Evolutionary conservation across 2,797 vertebrate genomes (phyloP).

Genomic region (Microhierax caerulescens): DNA sequence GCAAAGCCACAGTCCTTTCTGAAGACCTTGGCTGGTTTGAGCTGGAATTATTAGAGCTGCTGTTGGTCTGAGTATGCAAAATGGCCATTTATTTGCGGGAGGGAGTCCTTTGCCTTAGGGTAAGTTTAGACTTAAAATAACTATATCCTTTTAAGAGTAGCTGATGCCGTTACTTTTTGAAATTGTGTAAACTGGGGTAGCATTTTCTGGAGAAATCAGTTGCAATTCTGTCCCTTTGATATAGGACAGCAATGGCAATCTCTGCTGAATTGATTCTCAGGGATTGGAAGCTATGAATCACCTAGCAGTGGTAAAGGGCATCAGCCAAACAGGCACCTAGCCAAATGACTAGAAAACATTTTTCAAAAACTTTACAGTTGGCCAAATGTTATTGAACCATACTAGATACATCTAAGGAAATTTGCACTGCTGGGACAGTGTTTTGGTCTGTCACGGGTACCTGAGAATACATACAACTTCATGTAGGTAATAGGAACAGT

Average conservation of each 20-base stretch:
- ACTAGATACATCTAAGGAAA: neutral
- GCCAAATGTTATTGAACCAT: neutral
- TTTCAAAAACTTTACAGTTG: neutral
- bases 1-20: neutral
- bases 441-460: neutral
- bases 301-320: neutral
- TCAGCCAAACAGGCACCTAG: neutral
- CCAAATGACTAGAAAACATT: neutral
- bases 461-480: neutral
- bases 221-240: neutral
- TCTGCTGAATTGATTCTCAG: neutral
- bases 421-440: neutral
- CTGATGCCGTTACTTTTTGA: neutral
- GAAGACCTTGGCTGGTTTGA: neutral
- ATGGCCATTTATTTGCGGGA: neutral
- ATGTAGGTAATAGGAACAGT: neutral
- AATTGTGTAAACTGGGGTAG: neutral
- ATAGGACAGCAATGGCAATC: neutral
- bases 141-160: neutral
- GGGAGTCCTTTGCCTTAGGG: neutral
- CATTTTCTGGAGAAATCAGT: neutral
- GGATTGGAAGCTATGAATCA: constrained; percentile 4
- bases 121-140: neutral
- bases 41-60: neutral
- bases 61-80: neutral